These are phyloP conservation scores for Stichopus horrens DNA, from an alignment of 53 echinoderm and acorn worm species.

Conservation along the genomic window DNA sequence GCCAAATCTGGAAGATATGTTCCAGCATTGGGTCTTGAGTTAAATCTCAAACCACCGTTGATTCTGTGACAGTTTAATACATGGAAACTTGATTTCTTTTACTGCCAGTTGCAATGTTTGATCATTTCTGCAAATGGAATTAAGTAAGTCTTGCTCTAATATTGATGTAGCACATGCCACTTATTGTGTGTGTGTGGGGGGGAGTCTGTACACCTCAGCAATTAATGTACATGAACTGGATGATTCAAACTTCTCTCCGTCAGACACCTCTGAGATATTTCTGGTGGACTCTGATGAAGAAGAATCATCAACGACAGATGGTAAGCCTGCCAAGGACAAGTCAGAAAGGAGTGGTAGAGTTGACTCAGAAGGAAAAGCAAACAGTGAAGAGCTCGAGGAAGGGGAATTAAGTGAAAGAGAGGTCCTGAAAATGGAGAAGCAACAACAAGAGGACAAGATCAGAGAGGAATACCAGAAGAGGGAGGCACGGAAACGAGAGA, in stretches of 20 bases:
- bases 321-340: too few relatives aligned
- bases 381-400: conserved; percentile 19
- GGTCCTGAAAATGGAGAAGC: conserved; percentile 35
- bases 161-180: too few relatives aligned
- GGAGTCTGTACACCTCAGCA: not conserved
- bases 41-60: too few relatives aligned
- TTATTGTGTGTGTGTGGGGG: not conserved
- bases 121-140: too few relatives aligned
- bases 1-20: too few relatives aligned
- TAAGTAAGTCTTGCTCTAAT: too few relatives aligned
- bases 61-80: too few relatives aligned
- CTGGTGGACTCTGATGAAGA: conserved; percentile 30
- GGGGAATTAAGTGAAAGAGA: conserved; percentile 43
- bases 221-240: not conserved
- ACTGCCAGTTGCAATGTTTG: too few relatives aligned
- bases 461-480: conserved; percentile 26
- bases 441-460: conserved; percentile 31
- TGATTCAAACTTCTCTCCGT: not conserved
- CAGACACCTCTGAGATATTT: conserved; percentile 10
- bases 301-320: not conserved
- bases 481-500: conserved; percentile 19
- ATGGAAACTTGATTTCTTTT: too few relatives aligned
- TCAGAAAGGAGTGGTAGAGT: not conserved
- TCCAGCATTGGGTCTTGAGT: too few relatives aligned
- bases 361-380: not conserved